Base-by-base conservation (phyloP, 2,113 vertebrate genomes). In the Neolamprologus devosi region DNA sequence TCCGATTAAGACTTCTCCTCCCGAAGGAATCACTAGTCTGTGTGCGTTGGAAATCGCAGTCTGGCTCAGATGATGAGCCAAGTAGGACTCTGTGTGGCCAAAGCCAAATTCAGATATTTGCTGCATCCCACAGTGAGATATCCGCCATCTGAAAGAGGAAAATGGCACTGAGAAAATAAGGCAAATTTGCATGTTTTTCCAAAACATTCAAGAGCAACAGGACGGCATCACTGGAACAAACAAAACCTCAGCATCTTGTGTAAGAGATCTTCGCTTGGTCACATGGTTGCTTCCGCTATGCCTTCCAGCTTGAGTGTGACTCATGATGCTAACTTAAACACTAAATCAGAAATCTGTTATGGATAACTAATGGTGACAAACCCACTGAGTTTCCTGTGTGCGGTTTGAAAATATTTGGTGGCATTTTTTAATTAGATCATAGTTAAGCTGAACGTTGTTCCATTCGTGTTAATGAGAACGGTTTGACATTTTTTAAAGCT, bases 1-100 rank as follows among this genome's bases (percentile, higher is more conserved):
- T 93, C 82, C 80, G 21, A 83, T 89, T 90, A 90, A 87, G 86
- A 78, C 79, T 60, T 68, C 55, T 82, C 30, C 21, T 88, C 80
- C 82, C 81, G 26, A 19, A 68, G 73, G 87, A 85, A 10, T 47
- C 3, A 47, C 53, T 30, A 75, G 81, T 58, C 14, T 70, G 58
- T 16, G 26, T 58, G 28, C 23, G 81, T 47, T 83, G 37, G 63
- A 89, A 57, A 85, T 89, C 73, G 80, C 87, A 88, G 82, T 81
- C 58, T 75, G 73, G 21, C 79, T 91, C 78, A 7, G 51, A 17
- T n/a, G 45, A 68, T 30, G 75, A 75, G 83, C 81, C 92, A 85
- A 88, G 65, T 68, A 9, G 87, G 80, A 87, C 68, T 82, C 51
- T 2, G 8, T 3, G 1, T 57, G 85, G 82, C 87, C 83, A 63